phyloP scores from a whole-genome alignment of 2,888 invertebrate genomes.

The Mesorhabditis spiculigera region DNA sequence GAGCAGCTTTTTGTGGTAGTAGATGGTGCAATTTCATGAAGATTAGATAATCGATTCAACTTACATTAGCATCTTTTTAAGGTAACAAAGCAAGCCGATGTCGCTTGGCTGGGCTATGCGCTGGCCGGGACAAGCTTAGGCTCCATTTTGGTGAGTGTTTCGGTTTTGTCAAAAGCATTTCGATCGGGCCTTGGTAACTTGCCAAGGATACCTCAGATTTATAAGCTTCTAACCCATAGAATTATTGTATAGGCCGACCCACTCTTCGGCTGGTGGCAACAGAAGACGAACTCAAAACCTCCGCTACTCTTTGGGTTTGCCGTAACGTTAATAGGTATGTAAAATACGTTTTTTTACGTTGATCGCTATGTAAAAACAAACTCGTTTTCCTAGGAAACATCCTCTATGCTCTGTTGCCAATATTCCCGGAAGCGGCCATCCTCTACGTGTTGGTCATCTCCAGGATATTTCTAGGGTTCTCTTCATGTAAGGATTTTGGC shows the following conservation, averaged over 20 bases:
- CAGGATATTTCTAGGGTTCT: background rate
- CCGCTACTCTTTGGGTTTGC: background rate
- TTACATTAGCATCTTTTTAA: background rate
- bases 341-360: background rate
- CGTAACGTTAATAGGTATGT: background rate
- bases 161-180: background rate
- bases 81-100: background rate
- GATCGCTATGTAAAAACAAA: background rate
- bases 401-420: slow-evolving; percentile 1
- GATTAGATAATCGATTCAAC: too few species aligned
- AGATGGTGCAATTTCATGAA: too few species aligned
- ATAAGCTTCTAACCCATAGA: background rate
- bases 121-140: background rate
- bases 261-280: background rate
- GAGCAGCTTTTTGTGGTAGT: too few species aligned
- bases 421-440: background rate
- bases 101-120: background rate
- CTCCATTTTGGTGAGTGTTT: background rate
- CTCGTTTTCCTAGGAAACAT: background rate
- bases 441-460: slow-evolving; percentile 1
- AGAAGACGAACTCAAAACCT: background rate
- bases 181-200: background rate
- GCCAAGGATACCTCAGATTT: background rate
- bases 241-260: background rate
- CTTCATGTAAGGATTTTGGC: background rate